Evolutionary conservation across 1,140 invertebrate species (phyloP).

Genomic region (Bombus picipes): DNA sequence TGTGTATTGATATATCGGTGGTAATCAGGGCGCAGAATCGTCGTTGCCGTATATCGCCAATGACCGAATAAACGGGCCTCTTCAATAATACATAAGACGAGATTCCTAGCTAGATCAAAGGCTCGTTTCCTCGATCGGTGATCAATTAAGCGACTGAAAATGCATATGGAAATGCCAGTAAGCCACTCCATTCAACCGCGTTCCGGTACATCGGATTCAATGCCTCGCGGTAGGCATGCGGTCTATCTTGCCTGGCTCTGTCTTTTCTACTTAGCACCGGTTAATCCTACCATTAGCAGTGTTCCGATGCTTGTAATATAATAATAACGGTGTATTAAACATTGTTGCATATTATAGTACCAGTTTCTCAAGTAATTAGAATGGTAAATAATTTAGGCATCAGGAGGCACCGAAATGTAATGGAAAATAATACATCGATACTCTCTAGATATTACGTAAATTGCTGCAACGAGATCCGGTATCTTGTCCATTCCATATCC

Average conservation of each 20-base stretch:
- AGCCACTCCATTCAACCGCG: conserved; percentile 39
- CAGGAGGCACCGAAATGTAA: background rate
- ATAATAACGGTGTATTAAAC: no score
- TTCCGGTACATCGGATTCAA: conserved; percentile 1
- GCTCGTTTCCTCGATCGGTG: conserved; percentile 26
- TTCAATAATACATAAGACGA: conserved; percentile 64
- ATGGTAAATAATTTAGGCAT: background rate
- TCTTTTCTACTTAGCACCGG: conserved; percentile 31
- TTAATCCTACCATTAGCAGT: background rate
- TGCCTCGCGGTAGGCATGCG: background rate
- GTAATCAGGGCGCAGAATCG: conserved; percentile 53
- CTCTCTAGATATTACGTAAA: background rate
- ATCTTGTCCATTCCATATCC: background rate
- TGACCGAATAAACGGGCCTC: conserved; percentile 43
- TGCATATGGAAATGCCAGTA: conserved; percentile 61
- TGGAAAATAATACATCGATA: background rate
- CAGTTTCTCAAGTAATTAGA: background rate
- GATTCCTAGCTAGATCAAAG: conserved; percentile 60
- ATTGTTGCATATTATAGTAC: background rate
- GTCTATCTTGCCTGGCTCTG: conserved; percentile 1
- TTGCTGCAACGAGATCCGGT: background rate
- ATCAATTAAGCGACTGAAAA: conserved; percentile 58
- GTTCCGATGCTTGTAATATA: background rate
- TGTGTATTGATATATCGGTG: background rate
- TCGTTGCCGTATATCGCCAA: background rate